These are phyloP conservation scores for Paracanthobrama guichenoti DNA, from an alignment of 2,113 vertebrate species.

Conservation along the genomic window DNA sequence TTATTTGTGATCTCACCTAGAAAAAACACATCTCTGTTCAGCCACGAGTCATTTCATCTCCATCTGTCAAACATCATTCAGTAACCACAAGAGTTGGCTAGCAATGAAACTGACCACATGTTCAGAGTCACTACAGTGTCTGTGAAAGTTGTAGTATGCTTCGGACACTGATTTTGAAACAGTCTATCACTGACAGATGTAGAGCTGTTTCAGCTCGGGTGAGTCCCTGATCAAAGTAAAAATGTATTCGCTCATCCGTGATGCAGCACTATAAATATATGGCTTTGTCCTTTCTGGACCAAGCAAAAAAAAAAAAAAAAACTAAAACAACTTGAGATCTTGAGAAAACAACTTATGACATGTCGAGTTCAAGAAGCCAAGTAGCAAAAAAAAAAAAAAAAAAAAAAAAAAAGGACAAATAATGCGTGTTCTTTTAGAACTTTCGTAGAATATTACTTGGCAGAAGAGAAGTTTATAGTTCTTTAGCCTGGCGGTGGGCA, in stretches of 20 bases:
- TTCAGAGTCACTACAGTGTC: not conserved
- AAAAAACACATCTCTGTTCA: not conserved
- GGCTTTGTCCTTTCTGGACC: not conserved
- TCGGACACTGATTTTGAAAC: not conserved
- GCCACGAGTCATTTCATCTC: not conserved
- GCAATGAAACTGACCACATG: not conserved
- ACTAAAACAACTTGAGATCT: not conserved
- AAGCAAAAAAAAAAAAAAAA: not conserved
- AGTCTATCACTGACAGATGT: not conserved
- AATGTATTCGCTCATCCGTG: not conserved
- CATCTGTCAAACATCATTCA: conserved; percentile 7
- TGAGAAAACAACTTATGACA: not conserved
- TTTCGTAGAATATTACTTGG: not conserved
- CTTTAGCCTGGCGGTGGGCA: not conserved
- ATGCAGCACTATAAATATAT: not conserved
- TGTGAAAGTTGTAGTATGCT: not conserved
- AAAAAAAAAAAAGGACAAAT: too few species aligned
- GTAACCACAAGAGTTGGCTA: not conserved
- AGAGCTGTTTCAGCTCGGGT: not conserved
- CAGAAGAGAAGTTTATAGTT: not conserved
- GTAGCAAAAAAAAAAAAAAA: not conserved
- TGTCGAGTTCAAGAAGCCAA: not conserved
- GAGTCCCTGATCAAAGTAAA: conserved; percentile 11
- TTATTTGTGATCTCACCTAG: not conserved
- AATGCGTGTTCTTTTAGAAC: not conserved